Evolutionary conservation across 2,113 vertebrate species (phyloP).

Genomic region (Cinclus mexicanus): DNA sequence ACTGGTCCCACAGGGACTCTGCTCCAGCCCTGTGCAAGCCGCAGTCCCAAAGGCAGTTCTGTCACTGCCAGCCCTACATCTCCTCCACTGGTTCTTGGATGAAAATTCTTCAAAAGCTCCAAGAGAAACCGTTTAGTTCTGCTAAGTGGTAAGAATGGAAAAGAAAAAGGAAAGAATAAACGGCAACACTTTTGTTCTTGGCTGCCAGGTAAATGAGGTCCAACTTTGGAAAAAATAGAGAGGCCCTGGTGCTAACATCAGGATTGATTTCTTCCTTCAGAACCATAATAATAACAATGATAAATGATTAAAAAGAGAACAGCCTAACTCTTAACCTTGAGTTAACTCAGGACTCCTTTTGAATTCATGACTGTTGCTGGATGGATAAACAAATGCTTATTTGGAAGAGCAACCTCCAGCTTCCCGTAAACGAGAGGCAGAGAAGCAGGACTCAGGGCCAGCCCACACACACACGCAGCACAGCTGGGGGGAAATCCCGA

Average conservation of each 20-base stretch:
- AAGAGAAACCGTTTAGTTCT: not conserved
- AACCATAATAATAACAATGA: not conserved
- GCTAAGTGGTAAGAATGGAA: not conserved
- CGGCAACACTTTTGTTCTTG: not conserved
- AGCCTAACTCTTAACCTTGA: not conserved
- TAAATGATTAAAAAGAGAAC: conserved; percentile 7
- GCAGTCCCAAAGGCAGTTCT: not conserved
- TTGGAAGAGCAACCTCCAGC: not conserved
- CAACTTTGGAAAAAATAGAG: not conserved
- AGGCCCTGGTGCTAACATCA: not conserved
- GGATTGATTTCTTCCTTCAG: not conserved
- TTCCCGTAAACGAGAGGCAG: not conserved
- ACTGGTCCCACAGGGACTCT: fast-evolving
- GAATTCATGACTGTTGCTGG: not conserved
- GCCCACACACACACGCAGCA: not conserved
- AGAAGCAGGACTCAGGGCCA: fast-evolving
- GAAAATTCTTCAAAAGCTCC: not conserved
- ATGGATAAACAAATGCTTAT: not conserved
- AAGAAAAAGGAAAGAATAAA: not conserved
- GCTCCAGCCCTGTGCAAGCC: not conserved
- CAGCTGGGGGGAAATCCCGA: not conserved
- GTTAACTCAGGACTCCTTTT: not conserved
- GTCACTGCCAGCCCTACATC: fast-evolving
- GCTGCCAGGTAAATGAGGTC: not conserved
- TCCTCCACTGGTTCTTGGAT: not conserved